These are phyloP conservation scores for Clangula hyemalis DNA, from an alignment of 2,797 vertebrate species.

Conservation along the genomic window DNA sequence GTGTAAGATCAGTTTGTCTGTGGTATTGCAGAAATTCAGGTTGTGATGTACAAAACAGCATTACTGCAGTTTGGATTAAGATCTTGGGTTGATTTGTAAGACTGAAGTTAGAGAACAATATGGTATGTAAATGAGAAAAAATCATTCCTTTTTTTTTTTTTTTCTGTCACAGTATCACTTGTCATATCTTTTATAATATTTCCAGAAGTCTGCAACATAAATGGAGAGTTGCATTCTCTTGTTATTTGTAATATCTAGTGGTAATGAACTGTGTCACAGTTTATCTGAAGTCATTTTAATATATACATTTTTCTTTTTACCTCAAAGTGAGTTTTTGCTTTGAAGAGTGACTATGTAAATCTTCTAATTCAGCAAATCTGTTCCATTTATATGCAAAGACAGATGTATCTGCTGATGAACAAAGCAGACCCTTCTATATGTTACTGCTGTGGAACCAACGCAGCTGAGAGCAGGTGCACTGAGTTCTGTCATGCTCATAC, in stretches of 20 bases:
- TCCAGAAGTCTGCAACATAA: conserved; percentile 10
- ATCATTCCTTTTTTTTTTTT: not conserved
- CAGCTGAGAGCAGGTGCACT: not conserved
- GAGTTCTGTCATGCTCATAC: conserved; percentile 41
- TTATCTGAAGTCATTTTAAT: conserved; percentile 17
- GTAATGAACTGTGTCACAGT: not conserved
- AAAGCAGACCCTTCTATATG: not conserved
- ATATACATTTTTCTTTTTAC: not conserved
- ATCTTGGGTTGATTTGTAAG: not conserved
- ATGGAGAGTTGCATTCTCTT: not conserved
- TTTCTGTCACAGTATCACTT: not conserved
- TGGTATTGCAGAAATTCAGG: not conserved
- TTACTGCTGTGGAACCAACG: not conserved
- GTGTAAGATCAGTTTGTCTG: not conserved
- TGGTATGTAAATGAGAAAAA: conserved; percentile 9
- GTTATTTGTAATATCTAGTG: not conserved
- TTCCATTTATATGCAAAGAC: not conserved
- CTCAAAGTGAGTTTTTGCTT: not conserved
- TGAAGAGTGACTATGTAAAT: not conserved
- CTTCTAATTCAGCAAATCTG: not conserved
- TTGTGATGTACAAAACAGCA: not conserved
- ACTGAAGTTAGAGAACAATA: conserved; percentile 6
- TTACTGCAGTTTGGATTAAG: conserved; percentile 19
- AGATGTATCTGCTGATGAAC: not conserved
- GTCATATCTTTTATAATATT: conserved; percentile 13